Evolutionary conservation across 2,797 vertebrate species (phyloP).

Genomic region (Molothrus aeneus): DNA sequence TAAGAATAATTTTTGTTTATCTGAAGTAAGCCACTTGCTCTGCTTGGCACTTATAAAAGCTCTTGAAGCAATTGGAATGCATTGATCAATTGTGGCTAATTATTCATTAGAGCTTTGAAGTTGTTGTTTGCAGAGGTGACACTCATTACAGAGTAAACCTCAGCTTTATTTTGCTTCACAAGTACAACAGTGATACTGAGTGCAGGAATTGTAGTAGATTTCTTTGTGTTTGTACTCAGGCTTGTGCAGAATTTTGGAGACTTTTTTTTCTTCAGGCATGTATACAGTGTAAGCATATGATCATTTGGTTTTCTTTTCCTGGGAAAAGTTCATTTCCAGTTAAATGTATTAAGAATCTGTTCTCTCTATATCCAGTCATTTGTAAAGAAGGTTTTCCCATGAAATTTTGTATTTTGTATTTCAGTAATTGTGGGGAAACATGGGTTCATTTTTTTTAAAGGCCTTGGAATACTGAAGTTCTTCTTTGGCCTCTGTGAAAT

Average conservation of each 20-base stretch:
- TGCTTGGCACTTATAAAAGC: neutral
- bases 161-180: neutral
- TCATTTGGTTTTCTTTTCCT: neutral
- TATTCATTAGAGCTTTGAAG: conserved; percentile 8
- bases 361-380: neutral
- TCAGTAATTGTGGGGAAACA: neutral
- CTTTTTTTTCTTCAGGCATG: neutral
- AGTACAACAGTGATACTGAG: neutral
- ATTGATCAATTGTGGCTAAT: conserved; percentile 29
- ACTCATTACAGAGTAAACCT: neutral
- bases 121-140: conserved; percentile 13
- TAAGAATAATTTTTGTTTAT: neutral
- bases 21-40: neutral
- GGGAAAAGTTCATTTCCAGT: neutral
- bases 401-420: neutral
- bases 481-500: neutral
- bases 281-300: neutral
- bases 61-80: conserved; percentile 8
- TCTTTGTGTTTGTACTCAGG: neutral
- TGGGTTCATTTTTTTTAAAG: neutral
- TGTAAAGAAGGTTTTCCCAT: neutral
- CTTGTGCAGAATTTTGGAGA: neutral
- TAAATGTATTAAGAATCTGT: neutral
- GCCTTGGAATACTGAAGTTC: neutral
- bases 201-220: neutral